Conservation (phyloP, 2,888 invertebrate genomes). For the Ennomos fuscantarius region DNA sequence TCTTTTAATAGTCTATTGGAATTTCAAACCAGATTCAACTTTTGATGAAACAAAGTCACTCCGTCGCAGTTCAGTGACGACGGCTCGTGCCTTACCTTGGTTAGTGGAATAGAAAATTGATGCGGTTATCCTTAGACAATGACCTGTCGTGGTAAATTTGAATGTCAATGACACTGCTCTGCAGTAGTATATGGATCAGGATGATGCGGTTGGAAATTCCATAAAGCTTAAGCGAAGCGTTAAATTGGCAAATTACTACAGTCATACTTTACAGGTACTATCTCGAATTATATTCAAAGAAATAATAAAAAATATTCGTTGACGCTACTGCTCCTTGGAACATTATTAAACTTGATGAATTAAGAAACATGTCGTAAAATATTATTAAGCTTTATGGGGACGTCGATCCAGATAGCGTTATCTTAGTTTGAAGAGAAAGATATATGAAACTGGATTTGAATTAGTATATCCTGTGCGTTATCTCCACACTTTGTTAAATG, state of each 20-base stretch:
- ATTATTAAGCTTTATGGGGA: slow-evolving; percentile 50
- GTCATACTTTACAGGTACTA: slow-evolving; percentile 11
- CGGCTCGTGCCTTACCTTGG: slow-evolving; percentile 76
- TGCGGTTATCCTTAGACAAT: slow-evolving; percentile 67
- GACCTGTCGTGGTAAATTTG: slow-evolving; percentile 57
- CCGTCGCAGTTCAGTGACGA: slow-evolving; percentile 53
- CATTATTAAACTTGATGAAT: slow-evolving; percentile 40
- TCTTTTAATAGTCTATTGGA: slow-evolving; percentile 33
- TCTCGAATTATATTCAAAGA: background rate
- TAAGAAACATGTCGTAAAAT: slow-evolving; percentile 43
- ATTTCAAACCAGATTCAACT: slow-evolving; percentile 27
- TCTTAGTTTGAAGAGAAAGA: slow-evolving; percentile 61
- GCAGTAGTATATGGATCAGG: slow-evolving; percentile 31
- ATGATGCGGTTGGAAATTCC: slow-evolving; percentile 49
- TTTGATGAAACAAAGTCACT: slow-evolving; percentile 26
- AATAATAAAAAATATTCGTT: background rate
- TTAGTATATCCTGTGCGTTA: slow-evolving; percentile 71
- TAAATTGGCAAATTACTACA: slow-evolving; percentile 44
- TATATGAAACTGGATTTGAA: slow-evolving; percentile 65
- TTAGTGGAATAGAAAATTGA: slow-evolving; percentile 78
- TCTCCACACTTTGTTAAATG: slow-evolving; percentile 70
- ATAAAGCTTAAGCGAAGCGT: slow-evolving; percentile 42
- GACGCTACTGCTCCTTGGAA: slow-evolving; percentile 9
- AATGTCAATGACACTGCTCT: slow-evolving; percentile 65
- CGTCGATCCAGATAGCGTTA: slow-evolving; percentile 61